These are phyloP conservation scores for Xerus rutilus DNA, from an alignment of 2,797 vertebrate genomes.

Conservation along the genomic window DNA sequence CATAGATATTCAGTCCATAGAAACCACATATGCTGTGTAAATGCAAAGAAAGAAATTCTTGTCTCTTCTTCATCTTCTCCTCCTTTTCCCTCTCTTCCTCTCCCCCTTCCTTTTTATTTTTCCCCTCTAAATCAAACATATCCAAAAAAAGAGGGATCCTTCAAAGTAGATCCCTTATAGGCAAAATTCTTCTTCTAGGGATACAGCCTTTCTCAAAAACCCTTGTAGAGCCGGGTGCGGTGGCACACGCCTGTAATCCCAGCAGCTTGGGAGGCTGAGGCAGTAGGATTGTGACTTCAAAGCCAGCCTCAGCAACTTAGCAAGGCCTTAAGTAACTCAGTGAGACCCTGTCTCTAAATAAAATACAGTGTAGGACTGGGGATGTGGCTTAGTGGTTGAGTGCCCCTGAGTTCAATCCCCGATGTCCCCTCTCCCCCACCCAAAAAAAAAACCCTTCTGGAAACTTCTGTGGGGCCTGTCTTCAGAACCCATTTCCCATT, in stretches of 20 bases:
- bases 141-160: background rate
- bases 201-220: background rate
- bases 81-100: too few relatives aligned
- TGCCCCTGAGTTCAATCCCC: too few relatives aligned
- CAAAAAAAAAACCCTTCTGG: background rate
- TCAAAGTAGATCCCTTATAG: background rate
- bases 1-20: background rate
- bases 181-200: background rate
- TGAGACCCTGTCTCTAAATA: too few relatives aligned
- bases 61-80: fast-evolving
- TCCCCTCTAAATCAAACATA: background rate
- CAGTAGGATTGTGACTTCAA: too few relatives aligned
- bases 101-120: background rate
- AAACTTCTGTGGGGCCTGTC: background rate
- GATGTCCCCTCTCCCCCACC: too few relatives aligned
- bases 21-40: fast-evolving
- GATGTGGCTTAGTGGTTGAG: too few relatives aligned
- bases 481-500: background rate
- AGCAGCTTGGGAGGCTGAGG: too few relatives aligned
- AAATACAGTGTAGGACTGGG: too few relatives aligned
- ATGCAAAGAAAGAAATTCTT: background rate
- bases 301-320: too few relatives aligned
- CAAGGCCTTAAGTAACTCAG: too few relatives aligned
- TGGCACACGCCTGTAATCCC: too few relatives aligned
- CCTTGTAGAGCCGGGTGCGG: too few relatives aligned